A percentile compares a stretch with the other conserved stretches of the same genome.
phyloP scores from a whole-genome alignment of 2,113 vertebrate species.

The Elanoides forficatus region DNA sequence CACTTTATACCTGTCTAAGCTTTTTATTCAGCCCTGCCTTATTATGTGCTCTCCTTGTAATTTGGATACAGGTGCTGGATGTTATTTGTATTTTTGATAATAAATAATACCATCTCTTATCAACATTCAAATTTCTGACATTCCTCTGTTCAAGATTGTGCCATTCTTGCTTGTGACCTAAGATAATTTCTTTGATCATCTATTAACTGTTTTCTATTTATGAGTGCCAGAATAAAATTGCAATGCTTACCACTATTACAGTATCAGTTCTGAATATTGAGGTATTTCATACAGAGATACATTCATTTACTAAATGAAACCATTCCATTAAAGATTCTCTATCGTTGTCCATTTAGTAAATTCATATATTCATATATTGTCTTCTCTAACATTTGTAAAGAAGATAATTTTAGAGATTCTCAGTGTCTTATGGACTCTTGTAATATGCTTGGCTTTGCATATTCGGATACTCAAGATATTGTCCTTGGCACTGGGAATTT shows the following conservation, averaged over 20 bases:
- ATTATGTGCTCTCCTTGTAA: fast-evolving
- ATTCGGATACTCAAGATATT: not conserved
- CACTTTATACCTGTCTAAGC: not conserved
- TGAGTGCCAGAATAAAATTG: not conserved
- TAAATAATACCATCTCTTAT: not conserved
- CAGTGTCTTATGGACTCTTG: not conserved
- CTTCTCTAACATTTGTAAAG: not conserved
- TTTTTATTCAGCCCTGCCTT: not conserved
- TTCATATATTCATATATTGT: not conserved
- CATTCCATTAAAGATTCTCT: not conserved
- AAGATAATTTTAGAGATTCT: not conserved
- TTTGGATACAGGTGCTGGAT: not conserved
- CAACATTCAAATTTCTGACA: not conserved
- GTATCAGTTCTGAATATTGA: not conserved
- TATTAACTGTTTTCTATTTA: not conserved
- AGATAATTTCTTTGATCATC: not conserved
- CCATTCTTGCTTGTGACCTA: not conserved
- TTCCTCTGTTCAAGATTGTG: not conserved
- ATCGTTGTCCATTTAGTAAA: not conserved
- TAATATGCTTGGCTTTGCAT: not conserved
- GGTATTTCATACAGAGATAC: not conserved
- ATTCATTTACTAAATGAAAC: not conserved
- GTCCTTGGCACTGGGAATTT: not conserved
- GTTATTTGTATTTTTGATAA: not conserved
- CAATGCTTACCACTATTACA: not conserved